These are phyloP conservation scores for Petrolisthes manimaculis DNA, from an alignment of 2,888 invertebrate species.

Conservation along the genomic window DNA sequence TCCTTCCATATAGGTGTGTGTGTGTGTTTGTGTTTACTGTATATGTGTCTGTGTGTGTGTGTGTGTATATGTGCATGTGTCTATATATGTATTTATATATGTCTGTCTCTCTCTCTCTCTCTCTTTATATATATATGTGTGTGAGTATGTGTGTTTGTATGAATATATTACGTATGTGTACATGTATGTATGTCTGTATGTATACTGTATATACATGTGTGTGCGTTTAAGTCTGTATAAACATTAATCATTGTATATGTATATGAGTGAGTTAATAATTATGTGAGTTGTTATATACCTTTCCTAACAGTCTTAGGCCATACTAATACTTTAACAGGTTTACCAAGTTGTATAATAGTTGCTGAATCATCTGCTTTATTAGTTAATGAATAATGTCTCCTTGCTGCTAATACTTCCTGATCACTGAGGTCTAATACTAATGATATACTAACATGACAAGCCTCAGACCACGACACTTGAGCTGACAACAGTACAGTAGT, in stretches of 20 bases:
- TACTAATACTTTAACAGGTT: conserved; percentile 87
- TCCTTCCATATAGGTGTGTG: no score
- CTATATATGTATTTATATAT: no score
- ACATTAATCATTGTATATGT: background rate
- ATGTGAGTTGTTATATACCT: conserved; percentile 68
- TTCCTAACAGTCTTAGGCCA: conserved; percentile 90
- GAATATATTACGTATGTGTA: no score
- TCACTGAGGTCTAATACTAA: conserved; percentile 81
- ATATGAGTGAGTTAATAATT: background rate
- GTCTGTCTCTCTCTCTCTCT: no score
- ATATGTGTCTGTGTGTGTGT: no score
- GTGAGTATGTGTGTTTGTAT: no score
- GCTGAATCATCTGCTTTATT: conserved; percentile 57
- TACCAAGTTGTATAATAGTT: conserved; percentile 80
- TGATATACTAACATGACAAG: conserved; percentile 88
- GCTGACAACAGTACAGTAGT: conserved; percentile 91
- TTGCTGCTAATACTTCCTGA: conserved; percentile 53
- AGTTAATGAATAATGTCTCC: conserved; percentile 72
- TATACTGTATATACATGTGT: no score
- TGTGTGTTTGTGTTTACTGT: no score
- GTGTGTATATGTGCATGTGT: no score
- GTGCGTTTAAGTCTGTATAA: background rate
- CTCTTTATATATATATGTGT: background rate
- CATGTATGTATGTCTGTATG: no score
- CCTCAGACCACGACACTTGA: conserved; percentile 88